phyloP scores from a whole-genome alignment of 2,888 invertebrate species.

The Abrostola triplasia region DNA sequence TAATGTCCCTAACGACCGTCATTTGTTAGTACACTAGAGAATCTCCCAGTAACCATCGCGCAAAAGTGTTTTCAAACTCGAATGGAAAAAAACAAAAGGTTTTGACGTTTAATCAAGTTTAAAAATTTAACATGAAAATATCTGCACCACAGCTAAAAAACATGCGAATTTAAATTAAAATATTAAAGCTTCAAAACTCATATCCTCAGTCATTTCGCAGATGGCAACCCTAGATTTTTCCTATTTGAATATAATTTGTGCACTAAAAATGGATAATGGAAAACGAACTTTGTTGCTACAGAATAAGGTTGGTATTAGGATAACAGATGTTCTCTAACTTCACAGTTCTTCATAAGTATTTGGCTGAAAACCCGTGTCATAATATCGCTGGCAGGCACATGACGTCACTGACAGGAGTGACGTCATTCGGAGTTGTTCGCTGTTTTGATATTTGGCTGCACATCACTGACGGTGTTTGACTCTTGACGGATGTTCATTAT shows the following conservation, averaged over 20 bases:
- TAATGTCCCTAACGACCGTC: not conserved
- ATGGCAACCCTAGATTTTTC: slow-evolving; percentile 51
- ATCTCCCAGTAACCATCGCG: not conserved
- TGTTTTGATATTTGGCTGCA: slow-evolving; percentile 37
- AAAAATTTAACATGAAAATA: slow-evolving; percentile 11
- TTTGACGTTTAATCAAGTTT: slow-evolving; percentile 16
- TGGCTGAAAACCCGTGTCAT: slow-evolving; percentile 41
- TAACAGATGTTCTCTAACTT: slow-evolving; percentile 3
- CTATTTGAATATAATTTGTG: slow-evolving; percentile 50
- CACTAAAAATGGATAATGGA: not conserved
- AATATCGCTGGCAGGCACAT: slow-evolving; percentile 44
- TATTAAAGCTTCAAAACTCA: slow-evolving; percentile 40
- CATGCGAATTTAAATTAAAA: slow-evolving; percentile 41
- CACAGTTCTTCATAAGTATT: slow-evolving; percentile 46
- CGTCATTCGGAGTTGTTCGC: slow-evolving; percentile 28
- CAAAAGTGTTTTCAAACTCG: not conserved
- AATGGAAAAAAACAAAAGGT: not conserved
- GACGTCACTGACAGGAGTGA: slow-evolving; percentile 42
- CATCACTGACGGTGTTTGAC: slow-evolving; percentile 10
- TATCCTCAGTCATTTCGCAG: slow-evolving; percentile 43
- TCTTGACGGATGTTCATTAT: slow-evolving; percentile 15
- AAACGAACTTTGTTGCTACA: slow-evolving; percentile 9
- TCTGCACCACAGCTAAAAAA: slow-evolving; percentile 1
- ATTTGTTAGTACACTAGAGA: not conserved
- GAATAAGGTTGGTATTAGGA: slow-evolving; percentile 14